These are phyloP conservation scores for Hippocampus comes DNA, from an alignment of 2,113 vertebrate genomes.

Conservation along the genomic window DNA sequence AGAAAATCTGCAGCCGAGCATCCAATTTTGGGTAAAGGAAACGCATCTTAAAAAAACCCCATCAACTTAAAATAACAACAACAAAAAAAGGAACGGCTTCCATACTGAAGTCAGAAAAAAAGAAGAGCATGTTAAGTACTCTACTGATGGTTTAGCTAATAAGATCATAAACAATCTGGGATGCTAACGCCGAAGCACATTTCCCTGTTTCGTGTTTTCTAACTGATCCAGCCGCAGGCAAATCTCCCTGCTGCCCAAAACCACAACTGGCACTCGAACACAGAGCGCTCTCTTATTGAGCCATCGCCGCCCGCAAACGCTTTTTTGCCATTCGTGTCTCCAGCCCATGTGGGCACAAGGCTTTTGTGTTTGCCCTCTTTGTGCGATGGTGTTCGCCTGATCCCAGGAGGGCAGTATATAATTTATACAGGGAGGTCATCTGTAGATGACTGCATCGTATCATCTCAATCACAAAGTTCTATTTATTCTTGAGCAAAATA, in stretches of 20 bases:
- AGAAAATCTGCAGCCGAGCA: slow-evolving; percentile 81
- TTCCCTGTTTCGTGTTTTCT: slow-evolving; percentile 19
- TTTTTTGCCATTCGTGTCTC: slow-evolving; percentile 28
- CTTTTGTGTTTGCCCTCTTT: slow-evolving; percentile 3
- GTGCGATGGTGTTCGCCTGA: not conserved
- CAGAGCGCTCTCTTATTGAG: slow-evolving; percentile 39
- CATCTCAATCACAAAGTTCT: not conserved
- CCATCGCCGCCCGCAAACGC: slow-evolving; percentile 31
- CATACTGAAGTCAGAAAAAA: not conserved
- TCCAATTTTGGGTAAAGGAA: slow-evolving; percentile 81
- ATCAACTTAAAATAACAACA: not conserved
- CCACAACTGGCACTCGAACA: slow-evolving; percentile 27
- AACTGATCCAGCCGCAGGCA: slow-evolving; percentile 40
- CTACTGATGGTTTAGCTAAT: not conserved
- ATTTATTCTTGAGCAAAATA: not conserved
- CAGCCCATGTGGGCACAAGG: slow-evolving; percentile 13
- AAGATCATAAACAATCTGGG: not conserved
- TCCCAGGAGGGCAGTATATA: not conserved
- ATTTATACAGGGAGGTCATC: slow-evolving; percentile 4
- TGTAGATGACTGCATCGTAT: not conserved
- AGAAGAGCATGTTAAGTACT: not conserved
- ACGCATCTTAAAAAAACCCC: not conserved
- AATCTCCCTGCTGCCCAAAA: slow-evolving; percentile 45
- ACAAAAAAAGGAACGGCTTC: not conserved
- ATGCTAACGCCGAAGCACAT: not conserved